Base-by-base conservation (phyloP, 2,113 vertebrate species). In the Salvelinus alpinus region DNA sequence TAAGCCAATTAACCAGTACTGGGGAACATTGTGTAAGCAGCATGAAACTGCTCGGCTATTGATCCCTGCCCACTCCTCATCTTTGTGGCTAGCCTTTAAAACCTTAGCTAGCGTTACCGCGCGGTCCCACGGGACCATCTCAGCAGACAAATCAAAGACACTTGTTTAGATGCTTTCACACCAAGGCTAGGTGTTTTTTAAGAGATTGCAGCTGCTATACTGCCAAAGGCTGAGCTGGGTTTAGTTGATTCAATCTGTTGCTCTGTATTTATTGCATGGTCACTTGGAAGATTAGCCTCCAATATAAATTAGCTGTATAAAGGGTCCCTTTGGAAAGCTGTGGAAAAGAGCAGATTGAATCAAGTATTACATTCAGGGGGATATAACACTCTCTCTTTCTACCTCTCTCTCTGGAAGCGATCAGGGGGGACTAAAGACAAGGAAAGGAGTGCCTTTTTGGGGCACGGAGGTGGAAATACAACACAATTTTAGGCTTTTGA, bases 1-100 rank as follows among this genome's bases (percentile, higher is more conserved):
- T 91, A 89, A 78, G 82, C 77, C 85, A 87, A 90, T 87, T 70
- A 88, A 84, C 71, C 67, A 60, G 72, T 69, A 79, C 68, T 74
- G 20, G 25, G 79, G 80, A 73, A 76, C 44, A 11, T 79, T 72
- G 4, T 44, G 67, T 70, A 79, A 84, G 75, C 65, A 64, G 65
- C 70, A 22, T n/a, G 14, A 68, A 81, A 54, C 60, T 66, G 64
- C 68, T 75, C 29, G 44, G 24, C 47, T 60, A 82, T 82, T 79
- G 82, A 89, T 84, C 29, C 51, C 67, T 16, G 38, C 31, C 8
- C 1, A 65, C 74, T 72, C 14, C 25, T 72, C 57, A 64, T 14
- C 59, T 73, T 47, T 80, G 75, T 71, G 75, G 12, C 65, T 54
- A 54, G 51, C 16, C 51, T 54, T 54, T 51, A 20, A 51, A 64